Conservation (phyloP, 2,113 vertebrate genomes). For the Saguinus midas region DNA sequence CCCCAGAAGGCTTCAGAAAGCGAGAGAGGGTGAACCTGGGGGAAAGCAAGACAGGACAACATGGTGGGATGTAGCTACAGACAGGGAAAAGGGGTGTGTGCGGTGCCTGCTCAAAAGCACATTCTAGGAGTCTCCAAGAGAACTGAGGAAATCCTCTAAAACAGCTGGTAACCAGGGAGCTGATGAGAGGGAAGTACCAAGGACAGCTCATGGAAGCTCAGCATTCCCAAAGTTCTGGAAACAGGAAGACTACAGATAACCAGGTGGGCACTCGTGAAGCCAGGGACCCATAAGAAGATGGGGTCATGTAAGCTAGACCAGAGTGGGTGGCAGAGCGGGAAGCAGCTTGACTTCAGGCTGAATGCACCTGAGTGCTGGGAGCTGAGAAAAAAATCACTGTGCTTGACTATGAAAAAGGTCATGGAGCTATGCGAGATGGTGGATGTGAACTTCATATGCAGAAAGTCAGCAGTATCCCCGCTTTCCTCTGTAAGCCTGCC, state of each 20-base stretch:
- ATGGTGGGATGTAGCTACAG: background rate
- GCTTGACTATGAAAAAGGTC: background rate
- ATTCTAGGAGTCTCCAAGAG: background rate
- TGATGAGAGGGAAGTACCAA: background rate
- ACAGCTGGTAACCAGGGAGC: background rate
- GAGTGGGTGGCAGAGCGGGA: background rate
- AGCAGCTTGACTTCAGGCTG: background rate
- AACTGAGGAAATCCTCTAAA: background rate
- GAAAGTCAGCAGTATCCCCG: background rate
- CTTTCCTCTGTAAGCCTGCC: background rate
- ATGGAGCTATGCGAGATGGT: background rate
- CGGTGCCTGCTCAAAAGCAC: background rate
- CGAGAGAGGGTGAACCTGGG: too few species aligned
- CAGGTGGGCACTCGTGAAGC: background rate
- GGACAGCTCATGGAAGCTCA: background rate
- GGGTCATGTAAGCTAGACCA: background rate
- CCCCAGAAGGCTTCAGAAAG: background rate
- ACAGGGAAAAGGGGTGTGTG: background rate
- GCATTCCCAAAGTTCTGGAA: rapidly evolving
- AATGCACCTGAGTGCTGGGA: background rate
- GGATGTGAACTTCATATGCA: background rate
- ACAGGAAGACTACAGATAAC: background rate
- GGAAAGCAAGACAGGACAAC: background rate
- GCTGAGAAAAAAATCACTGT: background rate
- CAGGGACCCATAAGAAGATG: background rate